Base-by-base conservation (phyloP, 2,888 invertebrate genomes). In the Cheilosia variabilis region DNA sequence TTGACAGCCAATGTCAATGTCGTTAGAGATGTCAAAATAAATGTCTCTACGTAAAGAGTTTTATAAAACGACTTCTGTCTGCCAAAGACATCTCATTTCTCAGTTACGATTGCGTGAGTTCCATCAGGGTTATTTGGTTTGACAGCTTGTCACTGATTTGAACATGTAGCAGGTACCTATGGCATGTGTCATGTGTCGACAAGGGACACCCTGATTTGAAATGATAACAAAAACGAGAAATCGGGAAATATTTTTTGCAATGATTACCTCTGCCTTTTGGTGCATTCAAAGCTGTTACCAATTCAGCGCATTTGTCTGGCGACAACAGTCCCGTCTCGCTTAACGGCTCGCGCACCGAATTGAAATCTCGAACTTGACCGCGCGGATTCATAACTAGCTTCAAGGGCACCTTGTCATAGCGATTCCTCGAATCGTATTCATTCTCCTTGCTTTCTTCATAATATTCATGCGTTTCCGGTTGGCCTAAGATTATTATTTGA, bases 301-400 rank as follows among this genome's bases (percentile, higher is more conserved):
- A 94, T 91, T 95, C 96, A 89, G 96, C 95, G 89, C 96, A 95
- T 87, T 95, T 94, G 89, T 96, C 95, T 4, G 96, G 96, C 62
- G 95, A 95, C 88, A 95, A 91, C n/a, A 95, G 94, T 58, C 93
- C 93, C 53, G 94, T 91, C 89, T 95, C 95, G 88, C 94, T 94
- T 86, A 94, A 93, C 31, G 96, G 95, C 80, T 94, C 94, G 87
- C 94, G 94, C 57, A 95, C 93, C 58, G 94, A 94, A 88, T 94
- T 93, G 88, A 95, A 93, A 90, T 96, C 96, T 89, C 95, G 94
- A 9, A 96, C 93, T 92, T 95, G 95, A 50, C 96, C 96, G 89
- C 94, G 93, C 17, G 96, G 96, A 92, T 96, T 96, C 95, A 96
- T 96, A 90, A 96, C 94, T 88, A 96, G 93, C 90, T 95, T 96